A percentile compares a stretch with the other conserved stretches of the same genome.
Conservation (phyloP, 1,140 invertebrate species). For the Diachasmimorpha longicaudata region DNA sequence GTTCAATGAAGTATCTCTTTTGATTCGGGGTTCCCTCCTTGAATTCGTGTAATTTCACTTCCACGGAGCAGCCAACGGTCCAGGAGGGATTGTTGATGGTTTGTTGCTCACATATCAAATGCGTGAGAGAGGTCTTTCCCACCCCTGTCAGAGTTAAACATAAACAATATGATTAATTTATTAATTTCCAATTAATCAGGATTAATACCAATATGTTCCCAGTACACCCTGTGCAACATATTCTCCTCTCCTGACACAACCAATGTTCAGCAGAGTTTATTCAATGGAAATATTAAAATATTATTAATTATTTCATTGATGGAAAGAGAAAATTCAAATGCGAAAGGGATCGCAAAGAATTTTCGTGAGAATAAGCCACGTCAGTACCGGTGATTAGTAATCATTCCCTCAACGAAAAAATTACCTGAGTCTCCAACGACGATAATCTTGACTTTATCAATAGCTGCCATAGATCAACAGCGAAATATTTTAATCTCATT, state of each 20-base stretch:
- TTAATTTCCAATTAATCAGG: background rate
- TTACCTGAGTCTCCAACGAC: slow-evolving; percentile 92
- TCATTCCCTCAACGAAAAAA: slow-evolving; percentile 23
- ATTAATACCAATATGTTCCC: no score
- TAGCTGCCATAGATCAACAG: slow-evolving; percentile 68
- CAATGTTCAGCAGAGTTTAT: no score
- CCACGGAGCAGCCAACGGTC: slow-evolving; percentile 94
- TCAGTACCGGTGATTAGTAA: background rate
- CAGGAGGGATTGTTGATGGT: slow-evolving; percentile 84
- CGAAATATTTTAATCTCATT: background rate
- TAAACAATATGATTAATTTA: background rate
- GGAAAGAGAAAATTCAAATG: no score
- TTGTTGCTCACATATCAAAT: slow-evolving; percentile 89
- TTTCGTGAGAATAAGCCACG: background rate
- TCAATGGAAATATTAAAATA: no score
- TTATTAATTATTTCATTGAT: no score
- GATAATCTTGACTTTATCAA: slow-evolving; percentile 89
- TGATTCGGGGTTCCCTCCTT: slow-evolving; percentile 93
- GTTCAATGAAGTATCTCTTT: slow-evolving; percentile 90
- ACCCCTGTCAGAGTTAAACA: slow-evolving; percentile 69
- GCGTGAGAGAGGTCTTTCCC: slow-evolving; percentile 92
- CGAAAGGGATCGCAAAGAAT: no score
- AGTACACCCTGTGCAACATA: no score
- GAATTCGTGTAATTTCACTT: slow-evolving; percentile 95
- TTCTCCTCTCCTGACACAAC: no score